Percentiles rank a stretch among this genome's conserved stretches.
phyloP scores from a whole-genome alignment of 2,888 invertebrate genomes.

The Polia nebulosa region DNA sequence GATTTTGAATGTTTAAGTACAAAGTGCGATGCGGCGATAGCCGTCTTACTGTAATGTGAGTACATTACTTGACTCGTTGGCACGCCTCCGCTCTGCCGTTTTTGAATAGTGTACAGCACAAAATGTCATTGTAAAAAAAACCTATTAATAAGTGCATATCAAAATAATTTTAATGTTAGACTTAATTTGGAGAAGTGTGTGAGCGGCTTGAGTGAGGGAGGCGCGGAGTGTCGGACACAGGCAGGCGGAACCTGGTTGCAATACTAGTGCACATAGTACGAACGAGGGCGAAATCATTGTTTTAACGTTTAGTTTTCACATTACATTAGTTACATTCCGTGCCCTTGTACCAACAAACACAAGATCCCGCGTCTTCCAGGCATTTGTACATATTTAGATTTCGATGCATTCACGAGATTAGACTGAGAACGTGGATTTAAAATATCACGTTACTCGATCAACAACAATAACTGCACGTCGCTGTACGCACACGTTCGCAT shows the following conservation, averaged over 20 bases:
- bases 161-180: constrained; percentile 88
- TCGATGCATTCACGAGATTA: constrained; percentile 59
- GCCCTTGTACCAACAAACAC: constrained; percentile 55
- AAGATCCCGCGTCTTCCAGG: constrained; percentile 60
- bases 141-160: constrained; percentile 89
- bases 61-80: constrained; percentile 70
- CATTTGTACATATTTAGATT: constrained; percentile 58
- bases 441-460: constrained; percentile 53
- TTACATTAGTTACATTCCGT: constrained; percentile 52
- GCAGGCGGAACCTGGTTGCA: constrained; percentile 67
- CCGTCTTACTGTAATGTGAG: constrained; percentile 72
- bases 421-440: constrained; percentile 54
- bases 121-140: constrained; percentile 87
- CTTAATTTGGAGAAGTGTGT: constrained; percentile 82
- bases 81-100: constrained; percentile 69
- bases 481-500: constrained; percentile 17
- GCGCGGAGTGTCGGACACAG: constrained; percentile 64
- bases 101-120: constrained; percentile 88
- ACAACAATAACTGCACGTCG: constrained; percentile 54
- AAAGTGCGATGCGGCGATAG: constrained; percentile 74
- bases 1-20: constrained; percentile 77
- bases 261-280: constrained; percentile 43
- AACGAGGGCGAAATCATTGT: constrained; percentile 38
- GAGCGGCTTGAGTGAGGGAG: constrained; percentile 71
- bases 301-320: constrained; percentile 41